These are phyloP conservation scores for Limonius californicus DNA, from an alignment of 1,140 invertebrate genomes.

Conservation along the genomic window DNA sequence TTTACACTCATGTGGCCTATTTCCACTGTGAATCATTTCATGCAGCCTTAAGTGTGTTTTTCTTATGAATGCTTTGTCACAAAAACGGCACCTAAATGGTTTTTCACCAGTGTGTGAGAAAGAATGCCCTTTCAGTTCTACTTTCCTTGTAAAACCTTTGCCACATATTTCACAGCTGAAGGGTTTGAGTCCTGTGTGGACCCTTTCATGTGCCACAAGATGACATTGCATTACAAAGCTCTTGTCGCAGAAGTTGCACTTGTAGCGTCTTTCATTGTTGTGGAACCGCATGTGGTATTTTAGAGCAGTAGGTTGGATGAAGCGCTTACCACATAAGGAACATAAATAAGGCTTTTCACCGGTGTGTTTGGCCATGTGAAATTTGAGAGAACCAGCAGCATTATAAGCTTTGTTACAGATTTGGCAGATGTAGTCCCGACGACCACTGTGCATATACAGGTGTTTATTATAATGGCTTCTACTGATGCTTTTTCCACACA, in stretches of 20 bases:
- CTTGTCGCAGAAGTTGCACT: slow-evolving; percentile 24
- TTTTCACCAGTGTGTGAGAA: slow-evolving; percentile 45
- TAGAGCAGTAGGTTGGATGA: slow-evolving; percentile 61
- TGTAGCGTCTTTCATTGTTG: slow-evolving; percentile 51
- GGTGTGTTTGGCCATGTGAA: slow-evolving; percentile 42
- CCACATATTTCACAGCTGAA: slow-evolving; percentile 56
- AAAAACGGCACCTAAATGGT: slow-evolving; percentile 39
- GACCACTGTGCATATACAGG: too few species aligned
- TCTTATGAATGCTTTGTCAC: background rate
- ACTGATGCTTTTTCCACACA: too few species aligned
- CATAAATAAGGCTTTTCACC: slow-evolving; percentile 42
- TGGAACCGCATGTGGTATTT: slow-evolving; percentile 57
- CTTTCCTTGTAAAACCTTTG: slow-evolving; percentile 52
- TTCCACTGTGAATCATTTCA: background rate
- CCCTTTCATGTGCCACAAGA: slow-evolving; percentile 50
- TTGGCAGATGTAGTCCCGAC: too few species aligned
- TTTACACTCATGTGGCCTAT: background rate
- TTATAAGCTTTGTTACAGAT: too few species aligned
- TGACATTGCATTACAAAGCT: slow-evolving; percentile 22
- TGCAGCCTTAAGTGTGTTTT: background rate
- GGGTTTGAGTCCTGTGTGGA: slow-evolving; percentile 52
- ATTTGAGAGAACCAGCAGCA: too few species aligned
- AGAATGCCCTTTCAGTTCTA: slow-evolving; percentile 49
- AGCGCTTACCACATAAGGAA: slow-evolving; percentile 41
- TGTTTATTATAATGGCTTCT: too few species aligned